Conservation (phyloP, 2,888 invertebrate genomes). For the Acanthosoma haemorrhoidale region DNA sequence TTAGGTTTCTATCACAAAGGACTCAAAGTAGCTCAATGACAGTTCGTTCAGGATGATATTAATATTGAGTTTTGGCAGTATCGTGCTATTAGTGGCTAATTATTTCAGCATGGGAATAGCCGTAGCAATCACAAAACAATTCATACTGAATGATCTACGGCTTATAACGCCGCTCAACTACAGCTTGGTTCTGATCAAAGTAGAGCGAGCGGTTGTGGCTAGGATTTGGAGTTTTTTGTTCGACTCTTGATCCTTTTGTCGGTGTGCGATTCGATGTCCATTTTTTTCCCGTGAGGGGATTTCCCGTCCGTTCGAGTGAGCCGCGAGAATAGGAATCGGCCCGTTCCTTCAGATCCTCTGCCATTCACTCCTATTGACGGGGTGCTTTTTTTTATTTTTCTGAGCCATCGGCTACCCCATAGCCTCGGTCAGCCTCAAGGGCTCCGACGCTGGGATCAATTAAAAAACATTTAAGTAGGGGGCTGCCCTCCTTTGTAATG, state of each 20-base stretch:
- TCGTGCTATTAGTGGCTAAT: no score
- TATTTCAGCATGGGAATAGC: no score
- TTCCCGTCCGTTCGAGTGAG: background rate
- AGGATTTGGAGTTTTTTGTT: background rate
- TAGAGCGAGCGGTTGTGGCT: background rate
- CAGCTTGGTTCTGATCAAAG: no score
- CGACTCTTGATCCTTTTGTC: constrained; percentile 1
- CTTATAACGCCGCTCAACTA: no score
- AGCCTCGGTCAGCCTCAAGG: constrained; percentile 3
- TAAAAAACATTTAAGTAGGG: background rate
- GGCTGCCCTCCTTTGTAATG: background rate
- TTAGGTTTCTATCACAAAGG: no score
- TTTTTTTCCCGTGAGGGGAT: background rate
- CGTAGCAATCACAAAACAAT: no score
- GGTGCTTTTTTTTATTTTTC: background rate
- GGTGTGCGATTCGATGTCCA: background rate
- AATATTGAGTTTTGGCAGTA: no score
- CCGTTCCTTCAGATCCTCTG: background rate
- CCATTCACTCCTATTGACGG: constrained; percentile 3
- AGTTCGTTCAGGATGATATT: no score
- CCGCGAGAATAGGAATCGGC: background rate
- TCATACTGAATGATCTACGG: no score
- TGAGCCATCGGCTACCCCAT: background rate
- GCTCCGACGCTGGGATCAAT: background rate
- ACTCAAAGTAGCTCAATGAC: no score